Conservation (phyloP, 2,797 vertebrate genomes). For the Poecilia picta region DNA sequence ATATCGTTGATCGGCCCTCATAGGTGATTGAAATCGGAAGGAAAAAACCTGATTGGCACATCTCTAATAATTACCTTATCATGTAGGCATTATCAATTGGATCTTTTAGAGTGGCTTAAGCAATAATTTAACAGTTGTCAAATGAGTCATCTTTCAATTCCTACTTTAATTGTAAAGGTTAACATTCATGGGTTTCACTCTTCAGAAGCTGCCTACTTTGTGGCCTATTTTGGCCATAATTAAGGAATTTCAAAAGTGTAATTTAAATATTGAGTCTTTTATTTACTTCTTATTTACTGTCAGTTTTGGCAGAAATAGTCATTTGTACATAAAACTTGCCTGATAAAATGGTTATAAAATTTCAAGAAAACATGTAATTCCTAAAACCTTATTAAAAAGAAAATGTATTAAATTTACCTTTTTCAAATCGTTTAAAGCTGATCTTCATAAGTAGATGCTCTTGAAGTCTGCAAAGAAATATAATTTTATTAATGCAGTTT, state of each 20-base stretch:
- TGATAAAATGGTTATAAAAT: not conserved
- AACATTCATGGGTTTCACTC: slow-evolving; percentile 11
- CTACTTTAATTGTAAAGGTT: not conserved
- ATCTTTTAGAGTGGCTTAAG: slow-evolving; percentile 1
- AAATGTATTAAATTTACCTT: too few relatives aligned
- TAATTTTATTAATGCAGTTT: too few relatives aligned
- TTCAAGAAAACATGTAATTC: not conserved
- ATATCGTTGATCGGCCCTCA: too few relatives aligned
- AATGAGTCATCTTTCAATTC: not conserved
- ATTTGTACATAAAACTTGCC: not conserved
- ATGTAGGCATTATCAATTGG: not conserved
- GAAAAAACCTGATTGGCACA: too few relatives aligned
- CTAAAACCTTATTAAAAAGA: too few relatives aligned
- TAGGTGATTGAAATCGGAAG: too few relatives aligned
- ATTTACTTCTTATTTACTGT: not conserved
- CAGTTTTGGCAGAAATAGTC: not conserved
- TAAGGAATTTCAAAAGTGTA: not conserved
- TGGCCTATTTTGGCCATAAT: too few relatives aligned
- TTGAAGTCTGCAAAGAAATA: too few relatives aligned
- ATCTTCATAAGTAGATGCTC: too few relatives aligned
- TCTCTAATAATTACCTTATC: not conserved
- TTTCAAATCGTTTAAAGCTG: too few relatives aligned
- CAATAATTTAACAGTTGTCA: not conserved
- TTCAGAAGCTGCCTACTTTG: slow-evolving; percentile 8
- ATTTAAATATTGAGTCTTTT: not conserved